Base-by-base conservation (phyloP, 1,140 invertebrate genomes). In the Drosophila murphyi region DNA sequence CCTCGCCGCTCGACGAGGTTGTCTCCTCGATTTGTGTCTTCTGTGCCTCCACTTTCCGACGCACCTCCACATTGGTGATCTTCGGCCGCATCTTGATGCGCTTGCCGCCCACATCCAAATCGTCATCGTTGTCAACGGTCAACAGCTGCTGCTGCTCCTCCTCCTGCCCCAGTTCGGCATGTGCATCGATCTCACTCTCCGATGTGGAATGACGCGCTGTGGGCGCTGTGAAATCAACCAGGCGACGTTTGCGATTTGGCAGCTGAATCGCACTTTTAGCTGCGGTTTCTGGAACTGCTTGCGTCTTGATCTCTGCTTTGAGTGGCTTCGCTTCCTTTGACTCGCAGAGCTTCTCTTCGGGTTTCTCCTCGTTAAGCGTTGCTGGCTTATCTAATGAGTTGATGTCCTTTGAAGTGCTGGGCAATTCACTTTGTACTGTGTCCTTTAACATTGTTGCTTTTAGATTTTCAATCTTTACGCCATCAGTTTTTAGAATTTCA, bases 41-140 rank as follows among this genome's bases (percentile, higher is more conserved):
- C 93, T 73, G 95, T 56, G 70, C 93, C 74, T 95, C 95, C 0
- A 95, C 91, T 45, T 94, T 94, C 57, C 94, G 94, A 12, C 95
- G 87, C 4, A 94, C 65, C 10, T 94, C 92, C 3, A 90, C 80
- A 76, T 95, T 94, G 0, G 93, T 81, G 2, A 90, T 85, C 72
- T 94, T 95, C 0, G 92, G 93, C 3, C 94, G 86, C 50, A 94
- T 90, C 57, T 93, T 94, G 72, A 93, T 93, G 7, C 93, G 91
- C 68, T 95, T 95, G 1, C 93, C 94, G 6, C 87, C 93, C 10
- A 90, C 89, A 67, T 91, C 91, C n/a, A 90, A 87, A 86, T 93
- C 94, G 82, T 73, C 91, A 88, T 93, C 93, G 73, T 50, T 93
- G 86, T 92, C 68, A 92, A 78, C 93, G 93, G 92, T 57, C 60